Conservation (phyloP, 2,888 invertebrate genomes). For the Drosophila mimica region DNA sequence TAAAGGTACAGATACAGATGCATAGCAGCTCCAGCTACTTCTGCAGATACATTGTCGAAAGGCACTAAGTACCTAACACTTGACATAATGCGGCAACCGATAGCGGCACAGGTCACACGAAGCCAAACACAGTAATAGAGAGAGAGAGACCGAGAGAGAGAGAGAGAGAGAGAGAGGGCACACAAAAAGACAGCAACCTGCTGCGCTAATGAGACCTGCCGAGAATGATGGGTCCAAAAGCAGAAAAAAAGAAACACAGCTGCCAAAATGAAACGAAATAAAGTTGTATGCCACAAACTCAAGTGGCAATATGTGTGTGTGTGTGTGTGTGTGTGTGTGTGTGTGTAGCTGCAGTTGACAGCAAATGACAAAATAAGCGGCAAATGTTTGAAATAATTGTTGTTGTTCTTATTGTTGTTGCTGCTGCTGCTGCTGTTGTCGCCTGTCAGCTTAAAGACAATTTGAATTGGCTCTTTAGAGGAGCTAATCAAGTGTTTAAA, state of each 20-base stretch:
- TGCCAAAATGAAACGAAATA: conserved; percentile 69
- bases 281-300: conserved; percentile 66
- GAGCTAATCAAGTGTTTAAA: conserved; percentile 29
- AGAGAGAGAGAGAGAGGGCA: conserved; percentile 16
- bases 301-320: conserved; percentile 5
- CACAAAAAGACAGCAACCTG: conserved; percentile 59
- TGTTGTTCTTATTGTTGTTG: conserved; percentile 42
- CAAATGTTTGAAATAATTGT: conserved; percentile 70
- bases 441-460: conserved; percentile 48
- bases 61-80: conserved; percentile 83
- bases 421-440: conserved; percentile 48
- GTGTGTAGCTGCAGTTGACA: conserved; percentile 64
- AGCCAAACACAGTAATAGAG: background rate
- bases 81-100: conserved; percentile 75
- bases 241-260: conserved; percentile 52
- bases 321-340: conserved; percentile 29
- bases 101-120: conserved; percentile 71
- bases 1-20: conserved; percentile 9
- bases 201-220: conserved; percentile 77
- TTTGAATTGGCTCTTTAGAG: conserved; percentile 37
- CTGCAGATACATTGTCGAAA: conserved; percentile 35
- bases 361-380: conserved; percentile 76
- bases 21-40: conserved; percentile 8
- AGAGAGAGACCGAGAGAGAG: conserved; percentile 3
- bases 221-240: conserved; percentile 41